Evolutionary conservation across 2,888 invertebrate genomes (phyloP).

Genomic region (Stegophylla sp.): DNA sequence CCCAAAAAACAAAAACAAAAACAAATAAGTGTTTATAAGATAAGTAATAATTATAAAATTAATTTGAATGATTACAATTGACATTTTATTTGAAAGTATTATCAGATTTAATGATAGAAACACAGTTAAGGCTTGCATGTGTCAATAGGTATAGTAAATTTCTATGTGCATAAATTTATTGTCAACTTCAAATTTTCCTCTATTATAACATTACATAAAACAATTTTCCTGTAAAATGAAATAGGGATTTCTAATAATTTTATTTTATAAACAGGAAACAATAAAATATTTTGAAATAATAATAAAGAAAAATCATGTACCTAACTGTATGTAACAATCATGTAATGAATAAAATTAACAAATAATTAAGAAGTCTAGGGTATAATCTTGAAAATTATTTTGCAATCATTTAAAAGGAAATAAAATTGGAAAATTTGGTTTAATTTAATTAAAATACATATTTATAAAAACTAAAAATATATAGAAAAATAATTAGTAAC

Average conservation of each 20-base stretch:
- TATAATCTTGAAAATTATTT: no score
- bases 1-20: no score
- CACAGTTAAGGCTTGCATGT: background rate
- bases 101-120: background rate
- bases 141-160: no score
- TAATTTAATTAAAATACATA: no score
- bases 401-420: background rate
- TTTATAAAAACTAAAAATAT: no score
- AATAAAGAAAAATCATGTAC: background rate
- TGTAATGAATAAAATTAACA: background rate
- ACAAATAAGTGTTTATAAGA: background rate
- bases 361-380: background rate
- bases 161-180: no score
- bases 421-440: background rate
- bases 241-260: background rate
- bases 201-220: background rate
- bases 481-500: no score
- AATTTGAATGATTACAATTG: background rate
- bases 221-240: slow-evolving; percentile 11
- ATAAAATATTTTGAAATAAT: slow-evolving; percentile 35
- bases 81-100: background rate
- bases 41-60: background rate
- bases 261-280: slow-evolving; percentile 42
- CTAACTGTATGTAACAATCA: no score
- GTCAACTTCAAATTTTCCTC: slow-evolving; percentile 28